These are phyloP conservation scores for Germaria angustata DNA, from an alignment of 2,888 invertebrate genomes.

Conservation along the genomic window DNA sequence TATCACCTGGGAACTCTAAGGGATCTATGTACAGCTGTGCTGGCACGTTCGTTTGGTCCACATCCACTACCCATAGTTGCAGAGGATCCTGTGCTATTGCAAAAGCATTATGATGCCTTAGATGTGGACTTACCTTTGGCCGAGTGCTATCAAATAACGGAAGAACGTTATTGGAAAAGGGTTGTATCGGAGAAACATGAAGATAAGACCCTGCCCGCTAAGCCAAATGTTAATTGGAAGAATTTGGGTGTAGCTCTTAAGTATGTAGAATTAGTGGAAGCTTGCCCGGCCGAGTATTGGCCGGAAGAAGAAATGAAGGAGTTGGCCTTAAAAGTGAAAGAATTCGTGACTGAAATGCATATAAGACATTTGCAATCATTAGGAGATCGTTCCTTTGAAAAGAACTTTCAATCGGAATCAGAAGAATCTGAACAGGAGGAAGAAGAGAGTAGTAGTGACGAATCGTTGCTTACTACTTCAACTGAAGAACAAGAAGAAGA, in stretches of 20 bases:
- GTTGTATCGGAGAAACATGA: constrained; percentile 72
- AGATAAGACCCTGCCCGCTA: constrained; percentile 69
- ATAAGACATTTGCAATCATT: constrained; percentile 73
- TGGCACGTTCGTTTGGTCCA: constrained; percentile 68
- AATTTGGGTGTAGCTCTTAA: constrained; percentile 72
- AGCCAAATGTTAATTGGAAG: constrained; percentile 72
- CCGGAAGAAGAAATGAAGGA: constrained; percentile 70
- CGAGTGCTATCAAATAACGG: constrained; percentile 72
- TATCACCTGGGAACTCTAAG: constrained; percentile 70
- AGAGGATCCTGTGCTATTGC: constrained; percentile 68
- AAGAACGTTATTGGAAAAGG: constrained; percentile 74
- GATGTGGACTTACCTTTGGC: constrained; percentile 72
- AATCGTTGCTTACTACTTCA: constrained; percentile 30
- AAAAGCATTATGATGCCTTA: constrained; percentile 72
- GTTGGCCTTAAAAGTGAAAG: constrained; percentile 69
- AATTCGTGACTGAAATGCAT: constrained; percentile 71
- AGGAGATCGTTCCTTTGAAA: constrained; percentile 69
- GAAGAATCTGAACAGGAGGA: constrained; percentile 40
- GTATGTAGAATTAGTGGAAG: constrained; percentile 74
- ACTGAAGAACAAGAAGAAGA: constrained; percentile 18
- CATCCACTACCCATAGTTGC: constrained; percentile 59
- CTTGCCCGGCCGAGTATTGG: constrained; percentile 73
- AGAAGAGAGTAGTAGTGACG: constrained; percentile 42
- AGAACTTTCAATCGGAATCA: constrained; percentile 54
- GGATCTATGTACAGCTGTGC: constrained; percentile 70